Evolutionary conservation across 2,113 vertebrate species (phyloP).

Genomic region (Otocyon megalotis): DNA sequence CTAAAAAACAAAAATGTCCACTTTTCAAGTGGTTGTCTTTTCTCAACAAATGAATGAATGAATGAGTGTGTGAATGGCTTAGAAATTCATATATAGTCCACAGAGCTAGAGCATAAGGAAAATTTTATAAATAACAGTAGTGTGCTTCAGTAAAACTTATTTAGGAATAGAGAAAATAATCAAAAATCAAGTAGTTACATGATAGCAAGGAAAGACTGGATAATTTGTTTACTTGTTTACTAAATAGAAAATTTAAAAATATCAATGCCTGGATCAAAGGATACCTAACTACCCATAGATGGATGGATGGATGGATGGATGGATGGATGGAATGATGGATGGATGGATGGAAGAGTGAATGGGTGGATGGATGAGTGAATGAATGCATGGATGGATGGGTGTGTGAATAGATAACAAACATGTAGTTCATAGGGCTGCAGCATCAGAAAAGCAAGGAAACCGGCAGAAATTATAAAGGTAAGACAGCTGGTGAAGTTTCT

Average conservation of each 20-base stretch:
- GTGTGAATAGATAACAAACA: not conserved
- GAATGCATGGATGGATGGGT: not conserved
- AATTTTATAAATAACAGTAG: not conserved
- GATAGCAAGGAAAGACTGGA: not conserved
- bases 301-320: not conserved
- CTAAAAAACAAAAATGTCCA: constrained; percentile 22
- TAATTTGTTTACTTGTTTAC: not conserved
- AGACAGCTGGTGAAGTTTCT: not conserved
- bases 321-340: not conserved
- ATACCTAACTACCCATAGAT: not conserved
- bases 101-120: not conserved
- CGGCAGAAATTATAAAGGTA: not conserved
- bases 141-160: not conserved
- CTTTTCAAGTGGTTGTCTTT: not conserved
- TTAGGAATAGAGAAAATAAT: not conserved
- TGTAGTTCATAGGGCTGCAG: not conserved
- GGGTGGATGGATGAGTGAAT: not conserved
- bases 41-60: not conserved
- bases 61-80: not conserved
- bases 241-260: not conserved
- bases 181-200: not conserved
- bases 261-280: not conserved
- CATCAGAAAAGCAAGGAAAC: not conserved
- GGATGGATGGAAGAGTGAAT: not conserved
- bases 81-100: not conserved